Base-by-base conservation (phyloP, 2,797 vertebrate genomes). In the Bryconaethiops microstoma region DNA sequence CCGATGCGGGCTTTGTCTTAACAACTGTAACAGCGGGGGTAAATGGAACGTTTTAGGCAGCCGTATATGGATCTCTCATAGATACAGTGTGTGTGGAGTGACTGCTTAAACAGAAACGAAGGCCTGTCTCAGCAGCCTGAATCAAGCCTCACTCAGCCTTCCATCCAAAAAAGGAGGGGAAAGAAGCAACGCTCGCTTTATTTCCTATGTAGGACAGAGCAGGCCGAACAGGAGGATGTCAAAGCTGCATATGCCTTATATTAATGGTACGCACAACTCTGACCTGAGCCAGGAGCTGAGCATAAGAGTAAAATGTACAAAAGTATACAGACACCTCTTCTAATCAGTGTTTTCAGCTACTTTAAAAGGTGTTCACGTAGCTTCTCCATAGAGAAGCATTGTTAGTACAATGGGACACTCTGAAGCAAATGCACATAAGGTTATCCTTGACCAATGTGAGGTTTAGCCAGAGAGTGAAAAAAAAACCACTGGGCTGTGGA, bases 81-180 rank as follows among this genome's bases (percentile, higher is more conserved):
- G 42, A 73, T 63, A 59, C 67, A 64, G 57, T 87, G 87, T 73
- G 76, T 80, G 48, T 89, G 86, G 86, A 87, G 83, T 63, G 65
- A 64, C 86, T 86, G 84, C 81, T 88, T 84, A 52, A 84, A 54
- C 82, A 76, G 75, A 80, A 55, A 83, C 85, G 80, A 87, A 76
- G 74, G 89, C 4, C 52, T 80, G 80, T 79, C 72, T 86, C 73
- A 84, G 86, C 80, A 70, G 35, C 74, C 80, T 84, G 84, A 78
- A 85, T 84, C 84, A 87, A 62, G 59, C 10, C 23, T 74, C 59
- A 76, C 13, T 54, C 80, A 40, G 19, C 57, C 84, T 54, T 0
- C 86, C 74, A 80, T 91, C 92, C 92, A 90, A 93, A 94, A 93
- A 93, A 93, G 92, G 93, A 92, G 76, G 90, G 85, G 87, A 90